phyloP scores from a whole-genome alignment of 2,113 vertebrate genomes.

The Scomber colias region DNA sequence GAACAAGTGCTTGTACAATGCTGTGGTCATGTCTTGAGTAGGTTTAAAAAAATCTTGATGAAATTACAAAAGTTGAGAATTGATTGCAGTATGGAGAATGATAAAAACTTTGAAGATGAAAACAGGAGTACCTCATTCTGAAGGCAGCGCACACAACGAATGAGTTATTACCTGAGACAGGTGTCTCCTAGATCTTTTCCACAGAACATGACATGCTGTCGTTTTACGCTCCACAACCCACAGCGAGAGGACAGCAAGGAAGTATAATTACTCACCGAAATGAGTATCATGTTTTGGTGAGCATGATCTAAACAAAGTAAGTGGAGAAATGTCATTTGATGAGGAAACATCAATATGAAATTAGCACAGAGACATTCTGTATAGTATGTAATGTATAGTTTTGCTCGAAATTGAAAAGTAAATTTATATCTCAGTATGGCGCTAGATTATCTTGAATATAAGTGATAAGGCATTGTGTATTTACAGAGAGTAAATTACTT shows the following conservation, averaged over 20 bases:
- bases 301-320: slow-evolving; percentile 53
- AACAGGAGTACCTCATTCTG: slow-evolving; percentile 22
- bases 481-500: not conserved
- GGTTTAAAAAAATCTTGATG: not conserved
- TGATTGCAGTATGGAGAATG: slow-evolving; percentile 13
- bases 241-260: slow-evolving; percentile 58
- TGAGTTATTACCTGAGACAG: slow-evolving; percentile 77
- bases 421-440: not conserved
- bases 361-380: not conserved
- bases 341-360: slow-evolving; percentile 49
- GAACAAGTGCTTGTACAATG: slow-evolving; percentile 32
- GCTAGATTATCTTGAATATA: not conserved
- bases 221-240: slow-evolving; percentile 70
- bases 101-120: slow-evolving; percentile 31
- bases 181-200: slow-evolving; percentile 67
- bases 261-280: slow-evolving; percentile 75
- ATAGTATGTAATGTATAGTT: not conserved
- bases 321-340: slow-evolving; percentile 33
- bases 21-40: not conserved
- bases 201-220: slow-evolving; percentile 51
- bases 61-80: not conserved
- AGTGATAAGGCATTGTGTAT: not conserved
- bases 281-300: slow-evolving; percentile 59
- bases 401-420: not conserved
- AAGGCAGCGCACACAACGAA: slow-evolving; percentile 38